phyloP scores from a whole-genome alignment of 1,140 invertebrate genomes.

The Platorchestia sp. region DNA sequence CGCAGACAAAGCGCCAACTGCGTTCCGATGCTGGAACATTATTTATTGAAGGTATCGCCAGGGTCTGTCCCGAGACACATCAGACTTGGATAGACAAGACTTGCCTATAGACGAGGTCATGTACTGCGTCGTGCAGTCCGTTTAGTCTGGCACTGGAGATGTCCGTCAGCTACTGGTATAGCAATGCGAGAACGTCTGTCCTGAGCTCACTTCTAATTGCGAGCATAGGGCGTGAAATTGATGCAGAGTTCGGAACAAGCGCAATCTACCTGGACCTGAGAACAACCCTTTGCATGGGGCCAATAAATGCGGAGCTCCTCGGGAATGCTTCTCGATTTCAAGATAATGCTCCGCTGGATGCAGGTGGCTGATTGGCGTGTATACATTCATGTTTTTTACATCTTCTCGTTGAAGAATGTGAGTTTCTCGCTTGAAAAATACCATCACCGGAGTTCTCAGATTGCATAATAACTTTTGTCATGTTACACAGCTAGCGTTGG shows the following conservation, averaged over 20 bases:
- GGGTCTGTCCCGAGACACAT: background rate
- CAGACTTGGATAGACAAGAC: background rate
- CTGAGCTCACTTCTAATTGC: constrained; percentile 5
- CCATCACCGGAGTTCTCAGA: background rate
- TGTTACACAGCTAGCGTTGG: background rate
- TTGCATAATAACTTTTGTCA: background rate
- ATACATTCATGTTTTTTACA: background rate
- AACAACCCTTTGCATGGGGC: background rate
- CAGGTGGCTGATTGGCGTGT: background rate
- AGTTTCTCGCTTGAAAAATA: background rate
- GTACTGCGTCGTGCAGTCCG: background rate
- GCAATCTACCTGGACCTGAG: constrained; percentile 28
- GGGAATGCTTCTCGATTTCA: background rate
- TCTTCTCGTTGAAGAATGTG: background rate
- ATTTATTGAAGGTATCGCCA: background rate
- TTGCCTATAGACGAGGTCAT: background rate
- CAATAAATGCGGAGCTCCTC: background rate
- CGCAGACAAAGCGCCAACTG: background rate
- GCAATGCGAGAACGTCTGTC: constrained; percentile 1
- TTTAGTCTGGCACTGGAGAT: background rate
- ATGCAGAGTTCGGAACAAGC: constrained; percentile 46
- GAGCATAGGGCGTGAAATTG: constrained; percentile 43
- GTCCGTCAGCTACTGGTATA: background rate
- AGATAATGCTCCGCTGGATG: background rate
- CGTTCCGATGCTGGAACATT: background rate